phyloP scores from a whole-genome alignment of 1,140 invertebrate genomes.

The Drosophila kurseongensis region DNA sequence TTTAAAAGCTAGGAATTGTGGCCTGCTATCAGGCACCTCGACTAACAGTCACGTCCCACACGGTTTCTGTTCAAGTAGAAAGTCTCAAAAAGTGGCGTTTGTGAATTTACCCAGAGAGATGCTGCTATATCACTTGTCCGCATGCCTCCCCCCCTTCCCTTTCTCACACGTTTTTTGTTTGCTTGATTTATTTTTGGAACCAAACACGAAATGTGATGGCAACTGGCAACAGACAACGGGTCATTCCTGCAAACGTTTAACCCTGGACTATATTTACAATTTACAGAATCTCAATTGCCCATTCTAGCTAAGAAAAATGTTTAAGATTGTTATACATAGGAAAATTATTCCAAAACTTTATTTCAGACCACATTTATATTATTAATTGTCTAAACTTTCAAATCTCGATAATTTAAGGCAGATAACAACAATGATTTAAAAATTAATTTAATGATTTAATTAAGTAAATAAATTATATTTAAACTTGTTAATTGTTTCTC shows the following conservation, averaged over 20 bases:
- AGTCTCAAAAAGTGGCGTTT: neutral
- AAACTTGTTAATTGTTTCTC: too few relatives aligned
- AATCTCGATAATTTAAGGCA: too few relatives aligned
- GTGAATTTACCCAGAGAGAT: neutral
- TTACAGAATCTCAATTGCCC: too few relatives aligned
- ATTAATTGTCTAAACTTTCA: too few relatives aligned
- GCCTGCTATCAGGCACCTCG: slow-evolving; percentile 1
- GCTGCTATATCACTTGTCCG: neutral
- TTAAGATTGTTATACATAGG: too few relatives aligned
- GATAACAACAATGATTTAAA: too few relatives aligned
- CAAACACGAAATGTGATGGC: neutral
- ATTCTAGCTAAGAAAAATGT: too few relatives aligned
- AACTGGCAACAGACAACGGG: neutral
- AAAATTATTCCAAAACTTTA: too few relatives aligned
- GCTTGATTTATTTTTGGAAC: slow-evolving; percentile 30
- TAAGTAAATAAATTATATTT: too few relatives aligned
- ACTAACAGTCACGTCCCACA: slow-evolving; percentile 1
- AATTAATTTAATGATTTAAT: too few relatives aligned
- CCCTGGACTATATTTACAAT: too few relatives aligned
- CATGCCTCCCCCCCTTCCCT: neutral
- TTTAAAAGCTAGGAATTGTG: neutral
- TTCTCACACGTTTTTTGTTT: neutral
- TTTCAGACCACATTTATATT: too few relatives aligned
- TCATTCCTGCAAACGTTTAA: neutral
- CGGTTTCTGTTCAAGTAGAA: neutral